These are phyloP conservation scores for Zaprionus lineosus DNA, from an alignment of 2,888 invertebrate species.

Conservation along the genomic window DNA sequence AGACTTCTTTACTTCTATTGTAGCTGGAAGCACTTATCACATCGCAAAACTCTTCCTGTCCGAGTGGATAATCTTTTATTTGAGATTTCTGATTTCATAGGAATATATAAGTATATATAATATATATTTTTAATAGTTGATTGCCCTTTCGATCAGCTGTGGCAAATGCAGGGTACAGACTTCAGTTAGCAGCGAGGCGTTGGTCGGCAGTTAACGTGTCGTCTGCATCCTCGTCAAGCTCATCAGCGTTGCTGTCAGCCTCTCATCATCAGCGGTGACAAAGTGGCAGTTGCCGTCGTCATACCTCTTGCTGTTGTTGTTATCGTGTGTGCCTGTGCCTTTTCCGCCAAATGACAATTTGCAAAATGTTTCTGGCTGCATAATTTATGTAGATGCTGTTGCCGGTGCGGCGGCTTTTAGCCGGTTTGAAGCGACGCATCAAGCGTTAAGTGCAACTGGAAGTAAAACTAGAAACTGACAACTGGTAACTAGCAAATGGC, in stretches of 20 bases:
- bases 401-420: constrained; percentile 20
- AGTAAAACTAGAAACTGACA: constrained; percentile 1
- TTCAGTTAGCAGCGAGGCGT: constrained; percentile 31
- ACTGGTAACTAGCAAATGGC: not conserved
- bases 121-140: no score
- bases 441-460: constrained; percentile 34
- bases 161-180: constrained; percentile 2
- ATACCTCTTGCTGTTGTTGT: constrained; percentile 21
- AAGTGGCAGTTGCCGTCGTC: constrained; percentile 3
- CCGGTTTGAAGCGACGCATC: constrained; percentile 30
- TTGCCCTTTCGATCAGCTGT: not conserved
- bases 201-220: constrained; percentile 42
- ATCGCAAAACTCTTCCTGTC: no score
- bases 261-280: constrained; percentile 23
- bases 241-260: no score
- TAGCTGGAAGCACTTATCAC: no score
- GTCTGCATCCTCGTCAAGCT: constrained; percentile 31
- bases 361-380: constrained; percentile 66
- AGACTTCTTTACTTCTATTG: no score
- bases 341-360: constrained; percentile 65
- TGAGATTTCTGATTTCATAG: no score
- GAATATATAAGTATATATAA: no score
- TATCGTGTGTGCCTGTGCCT: constrained; percentile 26
- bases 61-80: no score
- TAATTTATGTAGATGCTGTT: constrained; percentile 70